phyloP scores from a whole-genome alignment of 1,140 invertebrate species.

The Vollenhovia emeryi region DNA sequence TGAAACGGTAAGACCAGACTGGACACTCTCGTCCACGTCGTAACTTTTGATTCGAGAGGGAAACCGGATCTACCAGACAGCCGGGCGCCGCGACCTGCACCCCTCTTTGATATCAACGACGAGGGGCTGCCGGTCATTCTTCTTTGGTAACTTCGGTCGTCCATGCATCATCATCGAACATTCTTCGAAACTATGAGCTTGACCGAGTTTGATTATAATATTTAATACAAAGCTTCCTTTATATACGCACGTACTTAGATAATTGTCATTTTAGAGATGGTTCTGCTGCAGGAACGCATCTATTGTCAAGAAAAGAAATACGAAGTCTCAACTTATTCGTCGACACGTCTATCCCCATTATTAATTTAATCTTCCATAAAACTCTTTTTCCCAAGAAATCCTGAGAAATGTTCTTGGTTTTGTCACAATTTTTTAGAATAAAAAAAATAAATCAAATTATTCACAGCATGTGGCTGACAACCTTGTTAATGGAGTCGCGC shows the following conservation, averaged over 20 bases:
- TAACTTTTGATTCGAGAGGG: conserved; percentile 75
- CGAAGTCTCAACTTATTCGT: no score
- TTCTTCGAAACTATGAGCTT: not conserved
- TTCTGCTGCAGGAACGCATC: not conserved
- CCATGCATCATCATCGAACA: not conserved
- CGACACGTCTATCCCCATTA: not conserved
- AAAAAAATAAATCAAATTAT: no score
- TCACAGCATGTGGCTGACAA: no score
- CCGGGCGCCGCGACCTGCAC: conserved; percentile 78
- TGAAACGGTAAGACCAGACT: conserved; percentile 17
- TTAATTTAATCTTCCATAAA: not conserved
- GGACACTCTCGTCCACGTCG: conserved; percentile 68
- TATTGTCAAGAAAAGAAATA: no score
- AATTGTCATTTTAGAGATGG: not conserved
- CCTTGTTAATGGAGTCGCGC: no score
- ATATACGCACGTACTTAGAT: not conserved
- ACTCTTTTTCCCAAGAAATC: not conserved
- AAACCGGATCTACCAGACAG: conserved; percentile 81
- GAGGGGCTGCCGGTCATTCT: conserved; percentile 47
- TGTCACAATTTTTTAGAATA: no score
- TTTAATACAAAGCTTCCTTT: not conserved
- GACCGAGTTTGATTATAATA: not conserved
- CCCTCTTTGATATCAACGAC: conserved; percentile 64
- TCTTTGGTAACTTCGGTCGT: conserved; percentile 7
- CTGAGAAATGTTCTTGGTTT: not conserved